These are phyloP conservation scores for Chelonus insularis DNA, from an alignment of 1,140 invertebrate species.

Conservation along the genomic window DNA sequence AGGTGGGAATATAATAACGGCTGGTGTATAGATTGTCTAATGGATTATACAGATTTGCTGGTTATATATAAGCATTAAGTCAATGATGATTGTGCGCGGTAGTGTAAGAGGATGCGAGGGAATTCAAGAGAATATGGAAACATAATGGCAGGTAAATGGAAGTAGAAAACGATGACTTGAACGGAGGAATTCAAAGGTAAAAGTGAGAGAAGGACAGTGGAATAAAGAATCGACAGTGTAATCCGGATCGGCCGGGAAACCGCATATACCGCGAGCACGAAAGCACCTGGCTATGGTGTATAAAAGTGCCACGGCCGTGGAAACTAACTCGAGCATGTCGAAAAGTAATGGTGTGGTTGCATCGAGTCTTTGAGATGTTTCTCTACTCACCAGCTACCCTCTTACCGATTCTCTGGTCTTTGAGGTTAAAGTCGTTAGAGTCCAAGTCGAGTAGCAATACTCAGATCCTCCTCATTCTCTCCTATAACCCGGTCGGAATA, in stretches of 20 bases:
- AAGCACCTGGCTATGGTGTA: background rate
- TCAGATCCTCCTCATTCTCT: background rate
- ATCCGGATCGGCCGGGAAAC: slow-evolving; percentile 11
- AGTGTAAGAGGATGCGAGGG: too few species aligned
- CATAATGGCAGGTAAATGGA: too few species aligned
- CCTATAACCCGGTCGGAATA: background rate
- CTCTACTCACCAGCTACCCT: background rate
- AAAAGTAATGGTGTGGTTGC: slow-evolving; percentile 23
- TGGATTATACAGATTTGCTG: too few species aligned
- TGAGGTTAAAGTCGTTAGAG: slow-evolving; percentile 21
- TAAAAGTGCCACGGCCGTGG: background rate
- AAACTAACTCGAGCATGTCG: slow-evolving; percentile 28
- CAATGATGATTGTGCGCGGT: too few species aligned
- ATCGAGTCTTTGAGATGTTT: background rate
- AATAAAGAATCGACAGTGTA: background rate
- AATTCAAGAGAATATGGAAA: too few species aligned
- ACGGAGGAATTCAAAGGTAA: background rate
- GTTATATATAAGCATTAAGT: too few species aligned
- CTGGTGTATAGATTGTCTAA: too few species aligned
- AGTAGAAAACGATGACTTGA: background rate
- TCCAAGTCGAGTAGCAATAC: slow-evolving; percentile 3
- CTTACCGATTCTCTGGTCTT: background rate
- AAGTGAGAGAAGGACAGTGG: background rate
- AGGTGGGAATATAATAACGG: too few species aligned
- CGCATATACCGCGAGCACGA: slow-evolving; percentile 3